Evolutionary conservation across 2,113 vertebrate genomes (phyloP).

Genomic region (Hippopotamus amphibius): DNA sequence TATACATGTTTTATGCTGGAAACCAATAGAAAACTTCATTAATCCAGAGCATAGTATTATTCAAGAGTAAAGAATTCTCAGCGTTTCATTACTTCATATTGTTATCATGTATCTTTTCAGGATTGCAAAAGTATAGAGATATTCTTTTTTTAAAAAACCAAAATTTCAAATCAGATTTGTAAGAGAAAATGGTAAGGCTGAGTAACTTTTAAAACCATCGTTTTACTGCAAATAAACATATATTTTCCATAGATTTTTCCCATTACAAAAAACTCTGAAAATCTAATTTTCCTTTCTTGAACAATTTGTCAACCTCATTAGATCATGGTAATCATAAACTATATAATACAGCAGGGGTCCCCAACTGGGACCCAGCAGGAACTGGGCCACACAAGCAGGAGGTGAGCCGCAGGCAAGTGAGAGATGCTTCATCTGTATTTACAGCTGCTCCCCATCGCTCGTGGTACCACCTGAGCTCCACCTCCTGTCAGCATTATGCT

Average conservation of each 20-base stretch:
- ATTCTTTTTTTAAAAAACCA: not conserved
- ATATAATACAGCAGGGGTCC: not conserved
- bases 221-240: not conserved
- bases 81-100: not conserved
- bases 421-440: too few relatives aligned
- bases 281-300: slow-evolving; percentile 36
- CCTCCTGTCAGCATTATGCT: too few relatives aligned
- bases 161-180: not conserved
- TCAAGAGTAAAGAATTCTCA: not conserved
- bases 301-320: slow-evolving; percentile 74
- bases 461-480: too few relatives aligned
- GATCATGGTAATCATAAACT: slow-evolving; percentile 77
- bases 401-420: too few relatives aligned
- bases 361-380: too few relatives aligned
- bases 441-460: too few relatives aligned
- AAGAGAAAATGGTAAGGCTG: slow-evolving; percentile 31
- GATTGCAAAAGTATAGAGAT: not conserved
- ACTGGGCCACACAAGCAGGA: too few relatives aligned
- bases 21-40: not conserved
- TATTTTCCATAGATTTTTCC: not conserved
- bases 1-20: slow-evolving; percentile 3
- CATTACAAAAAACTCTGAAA: slow-evolving; percentile 13
- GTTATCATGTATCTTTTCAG: not conserved
- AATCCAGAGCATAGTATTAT: not conserved
- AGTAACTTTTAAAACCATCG: not conserved